Evolutionary conservation across 2,113 vertebrate species (phyloP).

Genomic region (Oxyruncus cristatus): DNA sequence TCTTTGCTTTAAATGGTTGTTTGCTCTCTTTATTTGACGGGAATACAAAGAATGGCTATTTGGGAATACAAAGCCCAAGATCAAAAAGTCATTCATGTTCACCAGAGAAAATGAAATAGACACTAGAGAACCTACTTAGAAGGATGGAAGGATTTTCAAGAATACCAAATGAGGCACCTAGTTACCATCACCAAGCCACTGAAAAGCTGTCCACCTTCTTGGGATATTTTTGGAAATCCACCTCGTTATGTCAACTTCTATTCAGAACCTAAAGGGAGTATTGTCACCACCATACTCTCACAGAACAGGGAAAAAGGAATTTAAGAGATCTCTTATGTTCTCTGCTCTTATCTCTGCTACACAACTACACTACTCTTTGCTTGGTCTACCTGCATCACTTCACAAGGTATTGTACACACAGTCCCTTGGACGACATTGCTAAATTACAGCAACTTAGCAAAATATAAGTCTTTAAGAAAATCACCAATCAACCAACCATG

Average conservation of each 20-base stretch:
- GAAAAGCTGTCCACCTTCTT: not conserved
- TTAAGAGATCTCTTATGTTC: not conserved
- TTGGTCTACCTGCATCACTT: not conserved
- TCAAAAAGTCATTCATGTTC: not conserved
- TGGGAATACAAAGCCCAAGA: not conserved
- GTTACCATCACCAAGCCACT: not conserved
- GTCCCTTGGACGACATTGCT: not conserved
- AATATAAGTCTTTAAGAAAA: not conserved
- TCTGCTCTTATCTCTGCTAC: not conserved
- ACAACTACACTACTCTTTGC: not conserved
- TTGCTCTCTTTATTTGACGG: not conserved
- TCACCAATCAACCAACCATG: not conserved
- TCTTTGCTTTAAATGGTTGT: not conserved
- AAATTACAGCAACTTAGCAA: not conserved
- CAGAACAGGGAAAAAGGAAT: not conserved
- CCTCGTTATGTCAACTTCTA: not conserved
- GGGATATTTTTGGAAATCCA: slow-evolving; percentile 21
- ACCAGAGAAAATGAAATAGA: not conserved
- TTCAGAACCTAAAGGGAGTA: not conserved
- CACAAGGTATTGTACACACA: not conserved
- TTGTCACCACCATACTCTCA: not conserved
- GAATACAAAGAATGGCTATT: not conserved
- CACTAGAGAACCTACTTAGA: not conserved
- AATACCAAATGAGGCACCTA: not conserved
- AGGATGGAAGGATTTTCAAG: not conserved